phyloP scores from a whole-genome alignment of 92 coral and sea anemone genomes.

The Epizoanthus stellaris region DNA sequence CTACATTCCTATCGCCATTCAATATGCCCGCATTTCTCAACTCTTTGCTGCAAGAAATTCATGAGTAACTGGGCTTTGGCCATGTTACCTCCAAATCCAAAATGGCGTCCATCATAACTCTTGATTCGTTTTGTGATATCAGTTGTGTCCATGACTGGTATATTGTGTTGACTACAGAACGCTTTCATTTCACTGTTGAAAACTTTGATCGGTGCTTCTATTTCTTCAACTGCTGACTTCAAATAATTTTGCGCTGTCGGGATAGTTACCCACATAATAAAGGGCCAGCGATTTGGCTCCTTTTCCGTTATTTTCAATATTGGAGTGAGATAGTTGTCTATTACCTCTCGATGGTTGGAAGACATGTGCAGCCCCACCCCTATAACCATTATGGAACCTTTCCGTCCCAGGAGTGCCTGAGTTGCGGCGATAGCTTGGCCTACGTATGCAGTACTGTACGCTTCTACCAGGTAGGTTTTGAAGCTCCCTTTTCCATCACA shows the following conservation, averaged over 20 bases:
- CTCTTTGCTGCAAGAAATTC: constrained; percentile 56
- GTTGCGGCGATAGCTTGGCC: constrained; percentile 48
- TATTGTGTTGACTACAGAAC: constrained; percentile 49
- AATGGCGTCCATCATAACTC: constrained; percentile 68
- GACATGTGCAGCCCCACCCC: constrained; percentile 70
- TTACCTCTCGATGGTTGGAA: constrained; percentile 48
- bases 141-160: constrained; percentile 56
- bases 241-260: constrained; percentile 68
- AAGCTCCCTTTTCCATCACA: constrained; percentile 62
- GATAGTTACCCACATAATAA: constrained; percentile 61
- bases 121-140: constrained; percentile 52
- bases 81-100: constrained; percentile 67
- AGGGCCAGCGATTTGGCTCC: constrained; percentile 62
- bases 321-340: constrained; percentile 64
- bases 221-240: constrained; percentile 36
- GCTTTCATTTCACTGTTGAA: constrained; percentile 59
- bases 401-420: constrained; percentile 50
- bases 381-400: constrained; percentile 54
- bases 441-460: constrained; percentile 29
- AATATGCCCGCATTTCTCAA: constrained; percentile 27
- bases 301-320: constrained; percentile 48
- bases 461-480: constrained; percentile 60
- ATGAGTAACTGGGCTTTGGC: constrained; percentile 68
- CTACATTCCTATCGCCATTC: background rate
- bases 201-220: constrained; percentile 38